These are phyloP conservation scores for Artibeus jamaicensis DNA, from an alignment of 2,797 vertebrate species.

Conservation along the genomic window DNA sequence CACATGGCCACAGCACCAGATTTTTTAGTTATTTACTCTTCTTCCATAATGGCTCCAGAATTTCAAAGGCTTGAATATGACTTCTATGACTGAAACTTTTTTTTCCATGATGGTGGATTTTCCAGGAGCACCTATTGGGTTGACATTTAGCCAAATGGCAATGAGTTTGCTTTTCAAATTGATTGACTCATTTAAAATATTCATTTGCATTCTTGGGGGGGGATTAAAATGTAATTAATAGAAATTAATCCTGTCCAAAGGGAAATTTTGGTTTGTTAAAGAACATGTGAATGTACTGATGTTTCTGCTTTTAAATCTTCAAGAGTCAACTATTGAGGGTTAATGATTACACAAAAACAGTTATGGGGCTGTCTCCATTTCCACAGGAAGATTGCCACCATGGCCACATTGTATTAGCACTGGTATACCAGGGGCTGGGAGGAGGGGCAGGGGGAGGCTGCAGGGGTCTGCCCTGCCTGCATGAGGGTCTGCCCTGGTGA, in stretches of 20 bases:
- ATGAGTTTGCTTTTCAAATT: constrained; percentile 15
- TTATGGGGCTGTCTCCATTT: neutral
- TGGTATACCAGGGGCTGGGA: too few species aligned
- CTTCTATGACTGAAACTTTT: neutral
- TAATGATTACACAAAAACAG: neutral
- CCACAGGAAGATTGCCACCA: neutral
- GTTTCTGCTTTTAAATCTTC: neutral
- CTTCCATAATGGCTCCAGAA: neutral
- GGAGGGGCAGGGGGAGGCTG: neutral
- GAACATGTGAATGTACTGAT: neutral
- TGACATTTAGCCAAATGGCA: constrained; percentile 65
- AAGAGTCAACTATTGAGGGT: neutral
- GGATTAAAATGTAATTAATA: neutral
- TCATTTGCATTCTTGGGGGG: neutral
- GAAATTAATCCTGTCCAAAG: constrained; percentile 24
- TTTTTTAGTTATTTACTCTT: neutral
- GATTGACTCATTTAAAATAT: constrained; percentile 51
- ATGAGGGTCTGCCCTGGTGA: neutral
- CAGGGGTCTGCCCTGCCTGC: neutral
- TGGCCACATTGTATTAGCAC: neutral
- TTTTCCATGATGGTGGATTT: constrained; percentile 59
- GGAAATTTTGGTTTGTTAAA: neutral
- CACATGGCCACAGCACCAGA: neutral
- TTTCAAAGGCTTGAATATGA: neutral
- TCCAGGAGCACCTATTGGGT: constrained; percentile 30